These are phyloP conservation scores for Thereva nobilitata DNA, from an alignment of 2,888 invertebrate species.

Conservation along the genomic window DNA sequence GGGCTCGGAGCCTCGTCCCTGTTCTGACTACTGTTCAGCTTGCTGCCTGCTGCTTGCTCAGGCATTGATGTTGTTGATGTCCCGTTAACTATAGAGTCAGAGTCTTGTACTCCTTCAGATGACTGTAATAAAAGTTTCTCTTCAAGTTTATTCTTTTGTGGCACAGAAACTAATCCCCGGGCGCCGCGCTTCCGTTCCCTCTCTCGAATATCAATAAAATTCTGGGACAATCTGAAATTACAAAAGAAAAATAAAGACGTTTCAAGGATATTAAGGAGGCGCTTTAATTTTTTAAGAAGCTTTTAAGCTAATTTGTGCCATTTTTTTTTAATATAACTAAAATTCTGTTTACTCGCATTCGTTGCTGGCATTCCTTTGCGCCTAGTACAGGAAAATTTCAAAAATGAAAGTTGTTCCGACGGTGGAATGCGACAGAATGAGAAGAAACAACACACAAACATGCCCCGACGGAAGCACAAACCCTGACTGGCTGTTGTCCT, in stretches of 20 bases:
- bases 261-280: too few species aligned
- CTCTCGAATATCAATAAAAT: constrained; percentile 92
- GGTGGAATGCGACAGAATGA: constrained; percentile 2
- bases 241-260: constrained; percentile 36
- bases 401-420: constrained; percentile 16
- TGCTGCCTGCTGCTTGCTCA: constrained; percentile 20
- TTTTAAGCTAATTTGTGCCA: too few species aligned
- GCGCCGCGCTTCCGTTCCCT: constrained; percentile 85
- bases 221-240: constrained; percentile 80
- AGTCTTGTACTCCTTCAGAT: constrained; percentile 36
- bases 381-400: constrained; percentile 21
- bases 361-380: constrained; percentile 12
- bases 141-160: constrained; percentile 44
- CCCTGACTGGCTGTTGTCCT: too few species aligned
- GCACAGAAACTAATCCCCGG: constrained; percentile 62
- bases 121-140: constrained; percentile 39
- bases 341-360: not conserved
- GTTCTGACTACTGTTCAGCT: constrained; percentile 39
- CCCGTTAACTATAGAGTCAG: not conserved
- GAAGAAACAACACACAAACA: not conserved
- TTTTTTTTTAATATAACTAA: not conserved
- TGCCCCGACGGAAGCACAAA: too few species aligned
- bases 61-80: constrained; percentile 2
- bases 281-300: too few species aligned
- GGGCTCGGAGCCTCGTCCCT: constrained; percentile 44